phyloP scores from a whole-genome alignment of 2,113 vertebrate genomes.

The Engystomops pustulosus region DNA sequence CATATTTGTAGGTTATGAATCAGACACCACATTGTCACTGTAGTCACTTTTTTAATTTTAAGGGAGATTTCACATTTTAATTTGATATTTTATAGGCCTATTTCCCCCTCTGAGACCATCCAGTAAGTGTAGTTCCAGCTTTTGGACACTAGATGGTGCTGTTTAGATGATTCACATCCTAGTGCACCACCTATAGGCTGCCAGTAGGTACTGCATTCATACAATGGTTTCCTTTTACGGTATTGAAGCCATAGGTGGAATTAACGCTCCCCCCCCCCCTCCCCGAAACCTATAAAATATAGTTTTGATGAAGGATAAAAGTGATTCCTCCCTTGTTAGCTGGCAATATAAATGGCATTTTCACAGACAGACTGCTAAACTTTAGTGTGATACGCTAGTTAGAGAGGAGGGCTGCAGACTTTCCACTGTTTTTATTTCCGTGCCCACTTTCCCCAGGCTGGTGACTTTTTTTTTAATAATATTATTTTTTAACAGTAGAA shows the following conservation, averaged over 20 bases:
- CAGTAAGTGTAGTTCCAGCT: neutral
- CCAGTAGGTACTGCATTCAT: neutral
- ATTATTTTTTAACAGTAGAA: conserved; percentile 56
- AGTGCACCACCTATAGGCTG: neutral
- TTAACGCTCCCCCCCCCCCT: no score
- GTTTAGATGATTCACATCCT: neutral
- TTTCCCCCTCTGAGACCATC: neutral
- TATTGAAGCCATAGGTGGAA: no score
- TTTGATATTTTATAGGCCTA: conserved; percentile 36
- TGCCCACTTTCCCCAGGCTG: conserved; percentile 7
- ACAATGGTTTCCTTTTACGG: neutral
- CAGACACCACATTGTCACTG: conserved; percentile 9
- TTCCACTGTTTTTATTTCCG: neutral
- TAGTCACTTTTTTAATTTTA: conserved; percentile 5
- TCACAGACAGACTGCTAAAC: conserved; percentile 41
- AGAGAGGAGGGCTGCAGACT: conserved; percentile 30
- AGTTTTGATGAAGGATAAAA: conserved; percentile 37
- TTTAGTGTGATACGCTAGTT: conserved; percentile 19
- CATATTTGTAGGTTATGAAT: conserved; percentile 11
- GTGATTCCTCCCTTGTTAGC: conserved; percentile 38
- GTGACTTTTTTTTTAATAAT: conserved; percentile 34
- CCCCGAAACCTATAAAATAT: conserved; percentile 20
- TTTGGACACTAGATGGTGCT: conserved; percentile 1
- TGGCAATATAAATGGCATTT: conserved; percentile 35
- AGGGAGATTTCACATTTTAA: conserved; percentile 44